These are phyloP conservation scores for Leuciscus waleckii DNA, from an alignment of 2,797 vertebrate genomes.

Conservation along the genomic window DNA sequence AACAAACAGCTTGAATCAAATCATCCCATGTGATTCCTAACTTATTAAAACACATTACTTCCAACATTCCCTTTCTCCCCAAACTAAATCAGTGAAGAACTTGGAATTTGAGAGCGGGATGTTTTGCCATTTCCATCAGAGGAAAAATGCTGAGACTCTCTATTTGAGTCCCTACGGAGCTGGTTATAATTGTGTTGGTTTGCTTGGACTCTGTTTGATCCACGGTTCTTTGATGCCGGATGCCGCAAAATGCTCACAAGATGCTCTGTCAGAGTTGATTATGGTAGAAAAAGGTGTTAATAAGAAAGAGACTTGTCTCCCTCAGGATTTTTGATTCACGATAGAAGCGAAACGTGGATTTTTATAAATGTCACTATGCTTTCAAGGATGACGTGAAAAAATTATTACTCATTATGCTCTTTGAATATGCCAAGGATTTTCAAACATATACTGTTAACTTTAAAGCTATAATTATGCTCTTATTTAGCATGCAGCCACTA, in stretches of 20 bases:
- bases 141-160: conserved; percentile 25
- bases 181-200: conserved; percentile 47
- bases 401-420: conserved; percentile 39
- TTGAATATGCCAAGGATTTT: conserved; percentile 14
- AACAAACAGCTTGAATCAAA: conserved; percentile 47
- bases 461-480: conserved; percentile 48
- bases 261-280: conserved; percentile 14
- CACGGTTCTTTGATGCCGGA: conserved; percentile 24
- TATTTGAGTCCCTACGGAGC: conserved; percentile 40
- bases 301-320: conserved; percentile 13
- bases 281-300: conserved; percentile 30
- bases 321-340: conserved; percentile 8
- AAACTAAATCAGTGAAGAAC: conserved; percentile 19
- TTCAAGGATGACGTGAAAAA: conserved; percentile 38
- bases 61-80: conserved; percentile 28
- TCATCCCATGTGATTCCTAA: conserved; percentile 38
- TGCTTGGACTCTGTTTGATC: conserved; percentile 36
- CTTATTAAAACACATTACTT: conserved; percentile 52
- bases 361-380: conserved; percentile 45
- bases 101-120: conserved; percentile 8
- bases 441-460: conserved; percentile 25
- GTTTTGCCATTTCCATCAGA: conserved; percentile 16
- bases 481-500: conserved; percentile 33
- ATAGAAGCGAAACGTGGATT: neutral
- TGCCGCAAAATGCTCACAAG: conserved; percentile 22